Evolutionary conservation across 2,113 vertebrate species (phyloP).

Genomic region (Chunga burmeisteri): DNA sequence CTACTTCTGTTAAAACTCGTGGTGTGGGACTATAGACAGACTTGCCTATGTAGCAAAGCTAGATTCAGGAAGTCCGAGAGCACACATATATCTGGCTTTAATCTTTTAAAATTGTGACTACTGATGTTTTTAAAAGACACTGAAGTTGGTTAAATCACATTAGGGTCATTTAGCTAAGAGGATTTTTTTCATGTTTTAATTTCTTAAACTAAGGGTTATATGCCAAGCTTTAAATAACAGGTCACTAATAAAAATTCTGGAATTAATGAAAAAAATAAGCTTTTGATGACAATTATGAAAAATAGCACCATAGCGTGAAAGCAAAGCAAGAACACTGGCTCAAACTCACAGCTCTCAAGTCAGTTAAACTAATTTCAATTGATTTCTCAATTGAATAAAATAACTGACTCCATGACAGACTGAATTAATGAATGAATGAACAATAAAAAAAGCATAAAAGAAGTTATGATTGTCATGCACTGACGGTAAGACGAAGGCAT

Average conservation of each 20-base stretch:
- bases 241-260: background rate
- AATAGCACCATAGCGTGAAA: background rate
- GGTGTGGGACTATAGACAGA: background rate
- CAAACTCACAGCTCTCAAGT: background rate
- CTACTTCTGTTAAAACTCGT: background rate
- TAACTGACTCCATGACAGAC: background rate
- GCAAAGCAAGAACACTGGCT: background rate
- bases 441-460: background rate
- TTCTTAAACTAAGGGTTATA: background rate
- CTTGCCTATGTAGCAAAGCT: rapidly evolving
- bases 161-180: background rate
- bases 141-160: background rate
- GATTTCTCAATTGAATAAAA: background rate
- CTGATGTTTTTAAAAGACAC: background rate
- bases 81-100: background rate
- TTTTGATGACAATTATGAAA: background rate
- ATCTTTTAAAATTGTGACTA: background rate
- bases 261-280: background rate
- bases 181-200: background rate
- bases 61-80: background rate
- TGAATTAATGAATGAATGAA: background rate
- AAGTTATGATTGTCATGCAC: background rate
- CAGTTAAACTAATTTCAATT: background rate
- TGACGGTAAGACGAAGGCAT: background rate
- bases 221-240: background rate